phyloP scores from a whole-genome alignment of 1,140 invertebrate genomes.

The Berghia stephanieae region DNA sequence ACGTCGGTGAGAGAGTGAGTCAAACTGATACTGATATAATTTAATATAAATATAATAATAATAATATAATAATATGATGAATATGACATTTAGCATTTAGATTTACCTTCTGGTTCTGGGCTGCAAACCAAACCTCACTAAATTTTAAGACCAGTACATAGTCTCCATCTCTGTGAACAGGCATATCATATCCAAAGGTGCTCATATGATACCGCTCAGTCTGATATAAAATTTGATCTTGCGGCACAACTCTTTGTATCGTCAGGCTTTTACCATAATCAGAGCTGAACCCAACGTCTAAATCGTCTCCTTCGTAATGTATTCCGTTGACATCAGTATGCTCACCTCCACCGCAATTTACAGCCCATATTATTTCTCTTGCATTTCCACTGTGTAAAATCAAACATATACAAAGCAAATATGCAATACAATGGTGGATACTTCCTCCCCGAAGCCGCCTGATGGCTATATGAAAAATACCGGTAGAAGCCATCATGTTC shows the following conservation, averaged over 20 bases:
- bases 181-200: conserved; percentile 66
- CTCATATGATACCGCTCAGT: conserved; percentile 65
- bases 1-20: not conserved
- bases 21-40: not conserved
- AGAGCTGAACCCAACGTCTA: conserved; percentile 56
- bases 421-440: too few species aligned
- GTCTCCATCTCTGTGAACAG: conserved; percentile 62
- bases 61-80: not conserved
- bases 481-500: too few species aligned
- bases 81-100: not conserved
- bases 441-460: too few species aligned
- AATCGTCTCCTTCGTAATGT: conserved; percentile 59
- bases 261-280: conserved; percentile 65
- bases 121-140: conserved; percentile 67
- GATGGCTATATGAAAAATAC: too few species aligned
- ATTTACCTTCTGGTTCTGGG: conserved; percentile 65
- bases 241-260: conserved; percentile 62
- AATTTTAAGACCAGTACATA: conserved; percentile 68
- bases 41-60: not conserved
- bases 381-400: conserved; percentile 37
- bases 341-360: conserved; percentile 63
- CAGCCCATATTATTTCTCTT: conserved; percentile 64
- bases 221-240: conserved; percentile 66
- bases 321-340: conserved; percentile 65
- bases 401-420: conserved; percentile 33